Base-by-base conservation (phyloP, 35 echinoderm and acorn worm species). In the Heliocidaris tuberculata region DNA sequence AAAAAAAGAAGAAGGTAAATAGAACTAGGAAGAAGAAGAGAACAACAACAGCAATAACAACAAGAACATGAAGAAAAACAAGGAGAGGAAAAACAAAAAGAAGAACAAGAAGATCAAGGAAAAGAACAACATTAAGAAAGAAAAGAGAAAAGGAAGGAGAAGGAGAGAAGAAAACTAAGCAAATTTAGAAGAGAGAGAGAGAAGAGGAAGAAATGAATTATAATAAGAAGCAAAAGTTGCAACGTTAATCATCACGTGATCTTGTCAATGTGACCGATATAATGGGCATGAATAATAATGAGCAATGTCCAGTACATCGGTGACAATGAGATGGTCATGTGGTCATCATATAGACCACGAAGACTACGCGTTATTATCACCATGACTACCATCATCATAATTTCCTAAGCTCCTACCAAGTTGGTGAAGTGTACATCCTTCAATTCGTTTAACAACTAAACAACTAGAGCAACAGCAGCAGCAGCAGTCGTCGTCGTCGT, bases 241-340 rank as follows among this genome's bases (percentile, higher is more conserved):
- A 42, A 89, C 87, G 2, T 47, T 13, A 47, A 48, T 89, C 70
- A 29, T 85, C 87, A 89, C 87, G 87, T 89, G 87, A 89, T 89
- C 19, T 89, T 89, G 87, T 89, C 87, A 89, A 89, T 89, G 87
- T 89, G 87, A 89, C 87, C 87, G 87, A 89, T 89, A 42, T 89
- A 89, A 89, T 89, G 87, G 87, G 87, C 87, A 89, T 89, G 87
- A 47, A 48, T 48, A 89, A 24, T 89, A 12, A 13, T 17, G 4
- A 16, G 31, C 47, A 32, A 89, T 89, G 87, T 48, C 87, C 87
- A 89, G 47, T 89, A 48, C 35, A 48, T 2, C 87, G 87, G 87
- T 89, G 31, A 89, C 87, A 89, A 89, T 89, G 87, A 89, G 87
- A 89, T 89, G 87, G 87, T 89, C 87, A 89, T 89, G 87, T 89